Conservation (phyloP, 2,113 vertebrate species). For the Siphamia tubifer region DNA sequence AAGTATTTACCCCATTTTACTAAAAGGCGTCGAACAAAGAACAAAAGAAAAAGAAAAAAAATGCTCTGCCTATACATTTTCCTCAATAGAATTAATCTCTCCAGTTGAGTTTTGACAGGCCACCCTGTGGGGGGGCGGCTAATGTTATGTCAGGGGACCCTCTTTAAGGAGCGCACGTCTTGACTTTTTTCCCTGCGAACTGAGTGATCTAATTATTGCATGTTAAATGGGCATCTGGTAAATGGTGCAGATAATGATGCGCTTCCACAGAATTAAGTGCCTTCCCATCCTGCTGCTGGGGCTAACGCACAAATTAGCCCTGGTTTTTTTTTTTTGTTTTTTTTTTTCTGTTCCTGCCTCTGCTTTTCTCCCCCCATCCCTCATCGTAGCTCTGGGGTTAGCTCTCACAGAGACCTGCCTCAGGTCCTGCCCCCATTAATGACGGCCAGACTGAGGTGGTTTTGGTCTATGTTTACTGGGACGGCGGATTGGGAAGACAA, state of each 20-base stretch:
- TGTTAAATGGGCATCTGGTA: conserved; percentile 87
- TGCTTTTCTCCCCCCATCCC: conserved; percentile 53
- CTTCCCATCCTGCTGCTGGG: conserved; percentile 78
- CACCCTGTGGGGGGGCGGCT: no score
- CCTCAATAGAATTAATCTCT: conserved; percentile 69
- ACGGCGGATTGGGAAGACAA: neutral
- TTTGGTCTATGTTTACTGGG: conserved; percentile 24
- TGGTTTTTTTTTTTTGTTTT: conserved; percentile 63
- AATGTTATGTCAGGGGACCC: conserved; percentile 78
- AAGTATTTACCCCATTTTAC: no score
- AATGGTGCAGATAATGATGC: conserved; percentile 85
- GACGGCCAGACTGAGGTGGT: conserved; percentile 44
- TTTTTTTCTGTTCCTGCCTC: conserved; percentile 55
- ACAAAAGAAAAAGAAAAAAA: no score
- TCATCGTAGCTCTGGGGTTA: conserved; percentile 65
- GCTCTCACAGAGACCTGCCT: conserved; percentile 63
- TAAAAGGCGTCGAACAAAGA: conserved; percentile 26
- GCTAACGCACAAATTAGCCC: conserved; percentile 80
- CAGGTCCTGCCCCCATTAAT: conserved; percentile 74
- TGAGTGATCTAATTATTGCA: conserved; percentile 84
- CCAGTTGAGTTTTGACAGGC: no score
- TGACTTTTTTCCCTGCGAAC: conserved; percentile 45
- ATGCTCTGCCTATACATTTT: conserved; percentile 47
- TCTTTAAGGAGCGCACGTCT: conserved; percentile 70
- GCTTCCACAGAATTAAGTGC: conserved; percentile 82